Conservation (phyloP, 2,113 vertebrate genomes). For the Neoarius graeffei region DNA sequence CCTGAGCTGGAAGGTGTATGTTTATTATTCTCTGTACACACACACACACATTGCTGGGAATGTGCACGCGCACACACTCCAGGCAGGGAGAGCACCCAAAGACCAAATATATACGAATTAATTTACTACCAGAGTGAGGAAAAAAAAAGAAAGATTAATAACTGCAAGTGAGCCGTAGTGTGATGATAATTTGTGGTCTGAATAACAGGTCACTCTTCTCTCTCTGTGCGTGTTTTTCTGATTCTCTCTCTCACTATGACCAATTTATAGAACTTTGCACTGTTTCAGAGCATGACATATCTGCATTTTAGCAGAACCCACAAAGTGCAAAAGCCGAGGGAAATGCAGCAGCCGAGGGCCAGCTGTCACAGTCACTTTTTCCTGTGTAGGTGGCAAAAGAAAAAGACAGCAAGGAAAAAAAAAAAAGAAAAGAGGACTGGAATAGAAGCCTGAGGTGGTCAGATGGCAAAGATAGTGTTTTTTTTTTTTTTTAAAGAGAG, state of each 20-base stretch:
- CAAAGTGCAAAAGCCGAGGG: constrained; percentile 49
- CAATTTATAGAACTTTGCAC: constrained; percentile 51
- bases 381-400: constrained; percentile 46
- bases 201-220: constrained; percentile 27
- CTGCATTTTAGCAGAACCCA: constrained; percentile 48
- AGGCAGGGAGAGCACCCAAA: background rate
- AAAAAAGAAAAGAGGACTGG: constrained; percentile 14
- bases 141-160: constrained; percentile 14
- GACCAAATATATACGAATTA: background rate
- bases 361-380: constrained; percentile 52
- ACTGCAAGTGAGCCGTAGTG: background rate
- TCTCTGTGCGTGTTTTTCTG: background rate
- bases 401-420: background rate
- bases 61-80: too few species aligned
- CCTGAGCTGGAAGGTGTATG: background rate
- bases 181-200: background rate
- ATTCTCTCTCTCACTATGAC: constrained; percentile 41
- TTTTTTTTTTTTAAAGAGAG: too few species aligned
- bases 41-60: too few species aligned
- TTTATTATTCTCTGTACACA: background rate
- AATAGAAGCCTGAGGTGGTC: constrained; percentile 36
- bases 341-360: constrained; percentile 44
- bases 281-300: constrained; percentile 35
- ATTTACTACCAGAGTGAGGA: background rate
- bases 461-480: constrained; percentile 26